Evolutionary conservation across 2,888 invertebrate species (phyloP).

Genomic region (Sclerodermus sp.): DNA sequence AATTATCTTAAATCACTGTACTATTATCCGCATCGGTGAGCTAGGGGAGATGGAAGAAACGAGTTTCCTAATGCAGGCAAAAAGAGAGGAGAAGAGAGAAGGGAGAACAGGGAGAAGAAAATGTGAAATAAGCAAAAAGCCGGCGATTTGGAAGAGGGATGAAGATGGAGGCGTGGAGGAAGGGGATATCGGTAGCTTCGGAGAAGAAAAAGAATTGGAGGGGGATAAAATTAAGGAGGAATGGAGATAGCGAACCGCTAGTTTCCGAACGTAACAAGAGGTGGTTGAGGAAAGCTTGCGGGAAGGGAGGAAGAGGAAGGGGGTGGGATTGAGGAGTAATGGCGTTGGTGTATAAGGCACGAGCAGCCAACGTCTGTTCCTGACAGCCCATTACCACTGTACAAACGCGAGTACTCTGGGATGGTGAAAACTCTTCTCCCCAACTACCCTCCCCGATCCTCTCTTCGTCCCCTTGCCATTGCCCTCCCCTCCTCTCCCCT

Average conservation of each 20-base stretch:
- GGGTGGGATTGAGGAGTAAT: conserved; percentile 22
- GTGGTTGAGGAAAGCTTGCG: conserved; percentile 7
- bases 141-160: too few relatives aligned
- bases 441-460: conserved; percentile 12
- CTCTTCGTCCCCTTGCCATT: conserved; percentile 13
- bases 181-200: too few relatives aligned
- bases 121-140: too few relatives aligned
- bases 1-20: too few relatives aligned
- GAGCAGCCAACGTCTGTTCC: conserved; percentile 47
- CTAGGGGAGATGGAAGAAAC: too few relatives aligned
- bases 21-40: too few relatives aligned
- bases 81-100: neutral
- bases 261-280: neutral
- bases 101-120: conserved; percentile 8
- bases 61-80: too few relatives aligned
- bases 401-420: conserved; percentile 41
- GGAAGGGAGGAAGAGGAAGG: conserved; percentile 15
- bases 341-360: conserved; percentile 48
- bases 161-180: too few relatives aligned
- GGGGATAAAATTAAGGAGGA: too few relatives aligned
- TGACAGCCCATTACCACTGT: conserved; percentile 58
- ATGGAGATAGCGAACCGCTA: neutral
- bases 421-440: conserved; percentile 28
- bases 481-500: neutral
- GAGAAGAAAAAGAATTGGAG: too few relatives aligned